Evolutionary conservation across 2,113 vertebrate species (phyloP).

Genomic region (Actenoides lindsayi): DNA sequence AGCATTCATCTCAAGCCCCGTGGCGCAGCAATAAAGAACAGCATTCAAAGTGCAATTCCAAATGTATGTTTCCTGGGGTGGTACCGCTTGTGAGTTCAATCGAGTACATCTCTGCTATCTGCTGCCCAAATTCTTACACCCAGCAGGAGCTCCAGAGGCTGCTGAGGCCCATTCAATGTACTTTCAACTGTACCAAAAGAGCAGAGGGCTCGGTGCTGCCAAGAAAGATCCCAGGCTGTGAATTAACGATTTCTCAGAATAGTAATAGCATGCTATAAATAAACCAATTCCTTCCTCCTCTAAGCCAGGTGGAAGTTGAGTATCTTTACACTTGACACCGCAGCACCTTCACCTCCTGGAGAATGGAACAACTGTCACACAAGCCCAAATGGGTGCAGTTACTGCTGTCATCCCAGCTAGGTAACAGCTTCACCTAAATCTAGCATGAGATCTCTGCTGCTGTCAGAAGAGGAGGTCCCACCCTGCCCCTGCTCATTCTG

Average conservation of each 20-base stretch:
- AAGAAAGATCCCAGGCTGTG: not conserved
- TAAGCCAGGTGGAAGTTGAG: not conserved
- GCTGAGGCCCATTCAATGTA: not conserved
- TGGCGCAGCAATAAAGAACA: not conserved
- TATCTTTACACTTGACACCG: not conserved
- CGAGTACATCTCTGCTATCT: not conserved
- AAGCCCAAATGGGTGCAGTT: not conserved
- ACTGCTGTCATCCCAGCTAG: not conserved
- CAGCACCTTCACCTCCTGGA: not conserved
- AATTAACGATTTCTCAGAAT: not conserved
- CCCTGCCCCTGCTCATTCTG: not conserved
- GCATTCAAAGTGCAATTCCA: conserved; percentile 14
- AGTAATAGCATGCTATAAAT: not conserved
- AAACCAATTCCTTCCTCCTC: not conserved
- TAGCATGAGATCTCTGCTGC: not conserved
- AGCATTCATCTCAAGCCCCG: not conserved
- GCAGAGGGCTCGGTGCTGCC: not conserved
- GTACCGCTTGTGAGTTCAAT: not conserved
- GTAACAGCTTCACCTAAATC: not conserved
- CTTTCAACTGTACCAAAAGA: not conserved
- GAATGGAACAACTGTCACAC: not conserved
- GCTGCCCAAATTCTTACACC: not conserved
- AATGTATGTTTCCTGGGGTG: not conserved
- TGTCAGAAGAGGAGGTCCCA: not conserved
- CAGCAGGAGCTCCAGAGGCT: not conserved